Conservation (phyloP, 2,797 vertebrate species). For the Nyctibius grandis region DNA sequence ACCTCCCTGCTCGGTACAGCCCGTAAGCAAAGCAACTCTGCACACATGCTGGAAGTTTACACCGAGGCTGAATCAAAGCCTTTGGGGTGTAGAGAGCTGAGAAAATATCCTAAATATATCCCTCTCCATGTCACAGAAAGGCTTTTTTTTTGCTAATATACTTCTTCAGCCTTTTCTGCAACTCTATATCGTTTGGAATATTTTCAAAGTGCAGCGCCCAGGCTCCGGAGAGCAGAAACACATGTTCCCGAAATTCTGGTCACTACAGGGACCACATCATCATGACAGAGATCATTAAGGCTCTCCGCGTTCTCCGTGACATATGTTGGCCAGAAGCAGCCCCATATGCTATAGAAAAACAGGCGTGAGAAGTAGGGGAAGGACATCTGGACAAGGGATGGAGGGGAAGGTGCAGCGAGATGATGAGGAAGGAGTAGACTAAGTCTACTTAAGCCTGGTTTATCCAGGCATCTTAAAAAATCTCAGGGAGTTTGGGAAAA, state of each 20-base stretch:
- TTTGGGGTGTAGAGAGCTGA: not conserved
- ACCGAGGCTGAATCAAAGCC: not conserved
- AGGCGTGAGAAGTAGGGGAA: not conserved
- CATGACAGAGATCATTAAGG: not conserved
- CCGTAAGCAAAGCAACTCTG: not conserved
- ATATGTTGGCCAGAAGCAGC: conserved; percentile 55
- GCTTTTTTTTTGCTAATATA: not conserved
- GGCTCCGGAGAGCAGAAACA: conserved; percentile 25
- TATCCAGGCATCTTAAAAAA: not conserved
- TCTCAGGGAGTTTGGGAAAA: not conserved
- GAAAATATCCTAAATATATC: conserved; percentile 26
- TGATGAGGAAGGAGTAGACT: not conserved
- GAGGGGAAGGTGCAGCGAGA: not conserved
- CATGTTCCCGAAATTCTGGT: conserved; percentile 8
- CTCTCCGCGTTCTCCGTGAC: not conserved
- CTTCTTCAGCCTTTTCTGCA: conserved; percentile 15
- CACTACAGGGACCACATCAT: conserved; percentile 6
- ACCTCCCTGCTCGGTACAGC: not conserved
- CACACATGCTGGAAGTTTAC: not conserved
- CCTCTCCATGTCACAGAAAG: not conserved
- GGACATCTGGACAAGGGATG: not conserved
- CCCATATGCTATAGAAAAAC: not conserved
- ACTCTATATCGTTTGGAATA: not conserved
- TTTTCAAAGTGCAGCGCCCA: not conserved
- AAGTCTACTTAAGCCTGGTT: not conserved